Evolutionary conservation across 2,888 invertebrate species (phyloP).

Genomic region (Ennomos fuscantarius): DNA sequence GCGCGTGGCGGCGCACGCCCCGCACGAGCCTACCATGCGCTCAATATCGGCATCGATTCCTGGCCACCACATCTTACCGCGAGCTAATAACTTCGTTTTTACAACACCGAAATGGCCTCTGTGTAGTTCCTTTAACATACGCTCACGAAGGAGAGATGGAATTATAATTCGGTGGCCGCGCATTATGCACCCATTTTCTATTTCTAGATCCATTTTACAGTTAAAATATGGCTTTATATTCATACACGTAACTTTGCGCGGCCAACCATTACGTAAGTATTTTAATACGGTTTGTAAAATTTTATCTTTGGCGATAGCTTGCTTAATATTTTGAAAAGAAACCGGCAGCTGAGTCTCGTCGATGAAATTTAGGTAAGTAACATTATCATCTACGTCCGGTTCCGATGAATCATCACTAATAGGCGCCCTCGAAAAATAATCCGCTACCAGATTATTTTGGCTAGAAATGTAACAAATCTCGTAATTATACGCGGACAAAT

Average conservation of each 20-base stretch:
- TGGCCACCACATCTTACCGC: not conserved
- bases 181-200: conserved; percentile 31
- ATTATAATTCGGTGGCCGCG: conserved; percentile 4
- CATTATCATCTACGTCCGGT: not conserved
- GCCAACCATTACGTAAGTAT: not conserved
- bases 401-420: not conserved
- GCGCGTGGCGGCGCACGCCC: not conserved
- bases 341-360: not conserved
- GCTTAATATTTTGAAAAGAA: not conserved
- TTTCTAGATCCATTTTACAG: conserved; percentile 33
- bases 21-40: not conserved
- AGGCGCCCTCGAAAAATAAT: not conserved
- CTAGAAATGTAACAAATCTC: not conserved
- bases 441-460: not conserved
- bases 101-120: conserved; percentile 1
- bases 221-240: conserved; percentile 30
- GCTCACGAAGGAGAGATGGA: not conserved
- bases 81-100: not conserved
- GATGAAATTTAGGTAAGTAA: not conserved
- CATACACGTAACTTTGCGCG: conserved; percentile 13
- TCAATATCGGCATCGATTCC: not conserved
- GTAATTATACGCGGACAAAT: not conserved
- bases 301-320: not conserved
- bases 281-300: not conserved
- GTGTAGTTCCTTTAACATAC: conserved; percentile 13